These are phyloP conservation scores for Dysidea cf. avara DNA, from an alignment of 37 sponge, comb jelly and placozoan genomes.

Conservation along the genomic window DNA sequence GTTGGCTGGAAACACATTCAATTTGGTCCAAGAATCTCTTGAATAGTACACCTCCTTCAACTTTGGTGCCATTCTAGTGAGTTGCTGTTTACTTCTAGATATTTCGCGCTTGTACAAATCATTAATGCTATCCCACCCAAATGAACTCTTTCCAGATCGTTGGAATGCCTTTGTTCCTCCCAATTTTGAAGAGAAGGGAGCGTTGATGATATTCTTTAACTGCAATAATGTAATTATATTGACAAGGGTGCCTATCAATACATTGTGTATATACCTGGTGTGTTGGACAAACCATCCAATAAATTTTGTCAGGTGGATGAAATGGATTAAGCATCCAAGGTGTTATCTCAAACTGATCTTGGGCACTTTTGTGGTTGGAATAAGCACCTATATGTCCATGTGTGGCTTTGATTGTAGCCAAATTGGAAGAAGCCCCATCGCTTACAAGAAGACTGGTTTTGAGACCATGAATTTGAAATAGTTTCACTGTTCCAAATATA, in stretches of 20 bases:
- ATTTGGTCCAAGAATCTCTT: too few relatives aligned
- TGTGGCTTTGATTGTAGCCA: neutral
- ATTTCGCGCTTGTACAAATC: constrained; percentile 20
- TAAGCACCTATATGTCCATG: neutral
- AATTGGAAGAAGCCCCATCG: constrained; percentile 5
- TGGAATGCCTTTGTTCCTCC: too few relatives aligned
- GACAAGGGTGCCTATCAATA: neutral
- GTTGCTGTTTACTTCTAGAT: too few relatives aligned
- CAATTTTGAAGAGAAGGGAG: neutral
- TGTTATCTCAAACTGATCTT: neutral
- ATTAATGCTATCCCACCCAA: constrained; percentile 3
- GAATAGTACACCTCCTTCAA: neutral
- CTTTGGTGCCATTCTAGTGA: constrained; percentile 1
- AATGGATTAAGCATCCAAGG: constrained; percentile 1
- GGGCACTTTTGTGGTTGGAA: neutral
- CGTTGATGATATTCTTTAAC: constrained; percentile 25
- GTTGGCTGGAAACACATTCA: too few relatives aligned
- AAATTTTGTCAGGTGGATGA: too few relatives aligned
- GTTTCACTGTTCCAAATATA: constrained; percentile 8
- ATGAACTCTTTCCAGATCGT: constrained; percentile 10
- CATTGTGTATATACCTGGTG: neutral
- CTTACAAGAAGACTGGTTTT: neutral
- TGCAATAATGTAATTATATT: neutral
- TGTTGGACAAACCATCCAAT: too few relatives aligned
- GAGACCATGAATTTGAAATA: too few relatives aligned